These are phyloP conservation scores for Burhinus oedicnemus DNA, from an alignment of 2,113 vertebrate species.

Conservation along the genomic window DNA sequence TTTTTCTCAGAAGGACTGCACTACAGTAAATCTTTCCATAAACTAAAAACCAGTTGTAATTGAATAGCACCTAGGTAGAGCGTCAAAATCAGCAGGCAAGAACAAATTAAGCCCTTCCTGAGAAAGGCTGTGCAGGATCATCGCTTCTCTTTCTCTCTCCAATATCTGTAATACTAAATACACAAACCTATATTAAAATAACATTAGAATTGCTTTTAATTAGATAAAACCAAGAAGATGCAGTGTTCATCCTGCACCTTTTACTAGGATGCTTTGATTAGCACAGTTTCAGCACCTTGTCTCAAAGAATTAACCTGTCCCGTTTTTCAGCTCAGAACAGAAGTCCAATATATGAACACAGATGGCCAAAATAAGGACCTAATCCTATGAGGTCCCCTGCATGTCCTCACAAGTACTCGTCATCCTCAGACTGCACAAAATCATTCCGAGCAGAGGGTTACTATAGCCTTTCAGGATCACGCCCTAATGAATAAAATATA, in stretches of 20 bases:
- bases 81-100: conserved; percentile 18
- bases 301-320: conserved; percentile 13
- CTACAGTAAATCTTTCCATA: conserved; percentile 52
- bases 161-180: conserved; percentile 24
- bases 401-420: neutral
- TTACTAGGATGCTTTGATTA: neutral
- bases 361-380: neutral
- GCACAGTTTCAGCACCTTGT: neutral
- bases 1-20: conserved; percentile 16
- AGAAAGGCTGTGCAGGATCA: conserved; percentile 6
- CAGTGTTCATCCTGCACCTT: neutral
- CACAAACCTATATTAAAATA: conserved; percentile 12
- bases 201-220: conserved; percentile 29
- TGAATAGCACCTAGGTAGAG: conserved; percentile 1
- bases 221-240: neutral
- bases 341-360: neutral
- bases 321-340: neutral
- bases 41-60: conserved; percentile 62
- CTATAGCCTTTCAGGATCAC: neutral
- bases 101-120: conserved; percentile 34
- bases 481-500: conserved; percentile 54
- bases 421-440: neutral
- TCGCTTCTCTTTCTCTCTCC: neutral
- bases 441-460: neutral
- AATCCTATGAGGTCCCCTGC: neutral